Evolutionary conservation across 37 sponge, comb jelly and placozoan species (phyloP), one percentile per base, ranked within the genome.

Genomic region (Ephydatia muelleri): DNA sequence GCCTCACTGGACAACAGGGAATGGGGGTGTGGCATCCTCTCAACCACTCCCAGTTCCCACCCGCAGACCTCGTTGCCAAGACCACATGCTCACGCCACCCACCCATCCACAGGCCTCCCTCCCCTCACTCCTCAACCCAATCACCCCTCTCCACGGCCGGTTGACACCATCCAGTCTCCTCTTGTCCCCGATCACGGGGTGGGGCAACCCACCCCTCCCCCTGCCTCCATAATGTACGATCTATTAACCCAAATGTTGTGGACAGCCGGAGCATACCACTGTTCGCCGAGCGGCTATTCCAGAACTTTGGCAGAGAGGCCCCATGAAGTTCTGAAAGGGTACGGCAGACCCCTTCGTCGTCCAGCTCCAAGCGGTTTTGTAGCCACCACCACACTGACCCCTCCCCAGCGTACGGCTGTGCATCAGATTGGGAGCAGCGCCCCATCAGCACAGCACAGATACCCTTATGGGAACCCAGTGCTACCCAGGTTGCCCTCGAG

Each of bases 391-490:
- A 36, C 77, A 23, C 28, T 35, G 34, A 32, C 31, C 26, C 26
- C 16, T 1, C 33, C 31, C 73, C 19, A 57, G 57, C 16, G 35
- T 73, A 31, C 25, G 31, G 3, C 35, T 34, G 22, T 11, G n/a
- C 43, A 21, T 30, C 35, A 31, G 23, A 5, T 19, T 26, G 32
- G 29, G 3, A 35, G 29, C 35, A 28, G 32, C 64, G 16, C 11
- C 64, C 79, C 3, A 5, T n/a, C 79, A 78, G 67, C 64, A 9
- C 66, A 79, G 32, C 22, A 13, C 0, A 30, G 80, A 29, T 79
- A 79, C 66, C 80, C 80, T 32, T 48, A 47, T 14, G 80, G 80
- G 3, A 79, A 79, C 66, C 80, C 80, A 12, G 47, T 65, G 30
- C 66, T 79, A 0, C 80, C 68, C 66, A 25, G 80, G 27, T 0